These are phyloP conservation scores for Limanda limanda DNA, from an alignment of 2,113 vertebrate genomes.

Conservation along the genomic window DNA sequence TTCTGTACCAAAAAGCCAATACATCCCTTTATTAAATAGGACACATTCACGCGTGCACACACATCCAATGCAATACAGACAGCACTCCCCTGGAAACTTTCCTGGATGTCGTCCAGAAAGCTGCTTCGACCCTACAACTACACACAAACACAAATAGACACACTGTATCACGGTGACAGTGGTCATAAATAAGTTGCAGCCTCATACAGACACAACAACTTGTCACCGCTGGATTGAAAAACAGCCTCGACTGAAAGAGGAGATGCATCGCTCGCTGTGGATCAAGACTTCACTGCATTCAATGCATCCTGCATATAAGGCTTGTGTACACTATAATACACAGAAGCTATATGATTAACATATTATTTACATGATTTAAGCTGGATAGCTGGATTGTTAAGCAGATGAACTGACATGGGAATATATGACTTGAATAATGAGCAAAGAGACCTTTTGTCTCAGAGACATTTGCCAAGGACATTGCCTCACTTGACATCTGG, in stretches of 20 bases:
- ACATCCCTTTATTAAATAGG: background rate
- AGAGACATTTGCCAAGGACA: constrained; percentile 53
- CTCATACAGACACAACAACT: constrained; percentile 31
- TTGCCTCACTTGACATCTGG: constrained; percentile 31
- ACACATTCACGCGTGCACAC: constrained; percentile 11
- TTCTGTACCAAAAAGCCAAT: background rate
- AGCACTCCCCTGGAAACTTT: constrained; percentile 18
- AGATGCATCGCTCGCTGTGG: background rate
- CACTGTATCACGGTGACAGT: constrained; percentile 19
- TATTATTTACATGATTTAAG: background rate
- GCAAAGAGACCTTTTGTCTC: constrained; percentile 40
- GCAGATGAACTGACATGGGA: constrained; percentile 12
- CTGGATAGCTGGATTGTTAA: background rate
- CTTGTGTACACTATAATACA: background rate
- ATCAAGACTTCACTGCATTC: constrained; percentile 20
- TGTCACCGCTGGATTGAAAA: constrained; percentile 33
- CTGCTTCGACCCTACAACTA: constrained; percentile 5
- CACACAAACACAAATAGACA: constrained; percentile 22
- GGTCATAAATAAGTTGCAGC: constrained; percentile 49
- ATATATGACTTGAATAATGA: constrained; percentile 20
- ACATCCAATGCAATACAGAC: background rate
- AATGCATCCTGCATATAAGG: background rate
- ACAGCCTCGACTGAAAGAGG: constrained; percentile 19
- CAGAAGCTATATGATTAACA: background rate
- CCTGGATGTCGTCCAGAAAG: constrained; percentile 32